These are phyloP conservation scores for Cantharis rufa DNA, from an alignment of 2,888 invertebrate species.

Conservation along the genomic window DNA sequence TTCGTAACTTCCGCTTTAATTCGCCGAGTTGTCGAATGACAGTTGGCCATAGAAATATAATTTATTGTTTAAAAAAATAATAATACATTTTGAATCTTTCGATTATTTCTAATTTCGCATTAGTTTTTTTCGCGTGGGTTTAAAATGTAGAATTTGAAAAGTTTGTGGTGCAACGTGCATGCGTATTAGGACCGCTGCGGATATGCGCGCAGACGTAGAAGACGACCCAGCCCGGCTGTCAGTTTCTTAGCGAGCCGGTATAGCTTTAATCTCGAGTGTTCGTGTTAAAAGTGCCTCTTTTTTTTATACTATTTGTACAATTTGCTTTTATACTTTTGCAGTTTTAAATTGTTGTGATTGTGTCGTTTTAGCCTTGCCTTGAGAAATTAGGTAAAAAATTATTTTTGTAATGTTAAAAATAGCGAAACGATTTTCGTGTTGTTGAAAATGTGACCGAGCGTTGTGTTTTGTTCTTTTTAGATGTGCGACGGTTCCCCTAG, in stretches of 20 bases:
- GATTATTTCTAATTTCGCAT: neutral
- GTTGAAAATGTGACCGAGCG: neutral
- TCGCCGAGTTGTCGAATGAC: neutral
- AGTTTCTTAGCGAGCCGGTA: slow-evolving; percentile 35
- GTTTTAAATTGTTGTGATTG: neutral
- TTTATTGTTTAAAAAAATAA: neutral
- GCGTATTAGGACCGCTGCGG: slow-evolving; percentile 9
- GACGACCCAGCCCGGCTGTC: slow-evolving; percentile 34
- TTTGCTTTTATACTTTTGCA: slow-evolving; percentile 27
- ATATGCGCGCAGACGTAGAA: slow-evolving; percentile 26
- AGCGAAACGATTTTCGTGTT: neutral
- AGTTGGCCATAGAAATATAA: neutral
- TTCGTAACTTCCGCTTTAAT: neutral
- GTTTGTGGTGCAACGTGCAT: slow-evolving; percentile 7
- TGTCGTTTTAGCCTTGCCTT: neutral
- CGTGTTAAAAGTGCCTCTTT: slow-evolving; percentile 32
- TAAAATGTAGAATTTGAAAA: slow-evolving; percentile 1
- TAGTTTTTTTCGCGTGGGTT: neutral
- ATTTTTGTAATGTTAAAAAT: neutral
- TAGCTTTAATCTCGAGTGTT: slow-evolving; percentile 28
- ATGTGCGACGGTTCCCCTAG: neutral
- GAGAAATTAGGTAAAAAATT: neutral
- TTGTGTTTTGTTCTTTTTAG: neutral
- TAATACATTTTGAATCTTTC: neutral
- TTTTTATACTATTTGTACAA: slow-evolving; percentile 7